Base-by-base conservation (phyloP, 2,888 invertebrate species). In the Didymodactylos carnosus region DNA sequence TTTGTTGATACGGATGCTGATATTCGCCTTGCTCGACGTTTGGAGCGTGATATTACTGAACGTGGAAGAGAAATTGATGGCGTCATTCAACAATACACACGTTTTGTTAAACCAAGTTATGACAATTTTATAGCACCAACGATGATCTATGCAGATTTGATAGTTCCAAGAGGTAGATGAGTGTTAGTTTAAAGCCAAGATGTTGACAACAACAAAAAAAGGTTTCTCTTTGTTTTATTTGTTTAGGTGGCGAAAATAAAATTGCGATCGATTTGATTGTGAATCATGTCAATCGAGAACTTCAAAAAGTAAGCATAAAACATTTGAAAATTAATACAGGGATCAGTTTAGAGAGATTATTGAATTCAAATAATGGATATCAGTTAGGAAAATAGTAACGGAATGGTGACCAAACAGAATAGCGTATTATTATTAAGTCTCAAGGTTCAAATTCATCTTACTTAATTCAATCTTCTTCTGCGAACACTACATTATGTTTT, bases 1-100 rank as follows among this genome's bases (percentile, higher is more conserved):
- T 98, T 98, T 83, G 97, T 98, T 0, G 98, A 99, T 83, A 97
- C 98, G 0, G 98, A 98, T 84, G 91, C 94, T 0, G 98, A 98
- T 80, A 90, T 95, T 43, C 87, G 98, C 75, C 87, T 98, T 76
- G 94, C 94, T 0, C 87, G 98, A 72, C 87, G 98, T 73, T 84
- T 97, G 23, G 87, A 88, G 78, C 87, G 93, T 76, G 94, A 95
- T 82, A 95, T 95, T 79, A 88, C 89, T 2, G 91, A 92, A 80
- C 88, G 95, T 79, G 94, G 93, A 0, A 88, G 95, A 72, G 94
- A 93, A 72, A 83, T 95, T n/a, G 91, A 90, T 73, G 94, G 94
- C 39, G 95, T 97, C 0, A 85, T 98, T 13, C 93, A 94, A 80
- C 97, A 98, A 85, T 98, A 98, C 84, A 89, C 91, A 81, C 89